Evolutionary conservation across 2,113 vertebrate genomes (phyloP).

Genomic region (Calonectris borealis): DNA sequence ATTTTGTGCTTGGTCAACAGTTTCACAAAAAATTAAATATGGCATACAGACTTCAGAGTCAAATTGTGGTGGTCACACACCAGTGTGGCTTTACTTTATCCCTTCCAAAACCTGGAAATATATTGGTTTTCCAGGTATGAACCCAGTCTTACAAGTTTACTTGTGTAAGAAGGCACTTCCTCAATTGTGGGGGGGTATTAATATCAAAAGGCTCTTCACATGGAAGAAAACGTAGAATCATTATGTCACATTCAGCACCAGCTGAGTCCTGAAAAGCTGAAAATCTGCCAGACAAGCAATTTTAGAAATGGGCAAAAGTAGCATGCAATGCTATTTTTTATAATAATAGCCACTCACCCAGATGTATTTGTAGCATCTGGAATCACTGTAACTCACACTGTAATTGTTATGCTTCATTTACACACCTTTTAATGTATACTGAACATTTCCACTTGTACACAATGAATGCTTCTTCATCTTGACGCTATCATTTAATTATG

Average conservation of each 20-base stretch:
- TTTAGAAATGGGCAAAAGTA: not conserved
- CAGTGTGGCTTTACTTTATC: not conserved
- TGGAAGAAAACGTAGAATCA: not conserved
- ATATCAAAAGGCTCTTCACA: not conserved
- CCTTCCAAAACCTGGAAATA: not conserved
- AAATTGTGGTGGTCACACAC: not conserved
- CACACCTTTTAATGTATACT: not conserved
- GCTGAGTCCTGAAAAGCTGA: not conserved
- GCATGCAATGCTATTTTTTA: not conserved
- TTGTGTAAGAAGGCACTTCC: not conserved
- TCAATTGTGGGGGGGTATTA: fast-evolving
- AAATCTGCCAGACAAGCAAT: not conserved
- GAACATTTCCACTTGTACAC: not conserved
- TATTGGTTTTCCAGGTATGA: not conserved
- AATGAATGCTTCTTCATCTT: not conserved
- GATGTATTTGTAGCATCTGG: not conserved
- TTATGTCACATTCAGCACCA: not conserved
- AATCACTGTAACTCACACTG: not conserved
- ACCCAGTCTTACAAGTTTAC: not conserved
- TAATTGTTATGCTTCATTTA: not conserved
- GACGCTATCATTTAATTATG: not conserved
- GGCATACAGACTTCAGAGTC: not conserved
- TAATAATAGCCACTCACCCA: not conserved
- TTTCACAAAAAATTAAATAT: not conserved
- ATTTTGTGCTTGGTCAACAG: not conserved